Evolutionary conservation across 2,888 invertebrate species (phyloP).

Genomic region (Pterostichus madidus): DNA sequence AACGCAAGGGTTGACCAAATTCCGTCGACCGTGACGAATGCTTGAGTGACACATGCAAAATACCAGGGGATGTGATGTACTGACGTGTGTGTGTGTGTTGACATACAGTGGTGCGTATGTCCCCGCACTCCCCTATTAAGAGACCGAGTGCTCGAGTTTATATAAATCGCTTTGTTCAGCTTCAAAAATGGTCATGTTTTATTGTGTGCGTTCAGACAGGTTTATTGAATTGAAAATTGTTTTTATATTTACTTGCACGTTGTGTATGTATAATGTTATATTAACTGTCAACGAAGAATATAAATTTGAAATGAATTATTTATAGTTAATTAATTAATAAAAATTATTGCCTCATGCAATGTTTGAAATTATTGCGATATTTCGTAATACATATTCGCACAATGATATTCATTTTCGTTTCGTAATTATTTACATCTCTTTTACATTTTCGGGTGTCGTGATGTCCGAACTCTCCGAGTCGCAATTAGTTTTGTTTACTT

Average conservation of each 20-base stretch:
- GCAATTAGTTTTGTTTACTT: too few relatives aligned
- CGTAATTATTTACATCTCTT: too few relatives aligned
- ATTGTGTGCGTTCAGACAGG: not conserved
- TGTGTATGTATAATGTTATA: not conserved
- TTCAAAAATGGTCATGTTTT: constrained; percentile 34
- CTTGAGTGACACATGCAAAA: constrained; percentile 69
- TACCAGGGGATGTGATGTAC: constrained; percentile 33
- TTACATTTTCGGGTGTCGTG: too few relatives aligned
- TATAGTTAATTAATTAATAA: not conserved
- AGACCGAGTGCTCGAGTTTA: constrained; percentile 6
- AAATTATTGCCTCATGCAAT: not conserved
- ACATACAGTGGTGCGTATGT: constrained; percentile 8
- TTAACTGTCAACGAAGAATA: constrained; percentile 4
- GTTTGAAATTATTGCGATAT: not conserved
- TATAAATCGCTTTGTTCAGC: constrained; percentile 33
- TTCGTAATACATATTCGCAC: too few relatives aligned
- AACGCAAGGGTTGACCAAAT: constrained; percentile 58
- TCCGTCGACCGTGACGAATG: constrained; percentile 68
- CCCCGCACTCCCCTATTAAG: not conserved
- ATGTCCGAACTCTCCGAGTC: too few relatives aligned
- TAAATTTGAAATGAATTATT: not conserved
- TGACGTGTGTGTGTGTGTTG: constrained; percentile 36
- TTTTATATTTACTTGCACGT: constrained; percentile 5
- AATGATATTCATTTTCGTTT: too few relatives aligned
- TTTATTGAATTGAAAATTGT: constrained; percentile 23